Evolutionary conservation across 2,797 vertebrate species (phyloP), one percentile per base, ranked within the genome.

Genomic region (Gallinago solitaria): DNA sequence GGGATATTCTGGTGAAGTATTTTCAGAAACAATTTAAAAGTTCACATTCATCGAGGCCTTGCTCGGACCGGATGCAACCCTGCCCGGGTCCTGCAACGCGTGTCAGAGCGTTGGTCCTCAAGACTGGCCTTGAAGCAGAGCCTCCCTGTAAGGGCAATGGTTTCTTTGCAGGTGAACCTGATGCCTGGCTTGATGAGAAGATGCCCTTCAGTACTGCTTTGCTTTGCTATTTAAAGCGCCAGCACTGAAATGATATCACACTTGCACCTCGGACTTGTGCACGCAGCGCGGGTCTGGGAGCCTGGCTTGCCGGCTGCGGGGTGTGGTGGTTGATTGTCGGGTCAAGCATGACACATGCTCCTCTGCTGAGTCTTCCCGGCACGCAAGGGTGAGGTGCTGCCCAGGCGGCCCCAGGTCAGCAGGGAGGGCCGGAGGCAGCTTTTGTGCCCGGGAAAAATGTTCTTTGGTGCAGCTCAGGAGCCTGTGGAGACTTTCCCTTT

Each of bases 51-150:
- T 9, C 25, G n/a, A 37, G 24, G 73, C 23, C 65, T 83, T 43
- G 5, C 24, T 68, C 32, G n/a, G 43, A 47, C 39, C 27, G 59
- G 47, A 39, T 5, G 16, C 28, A 63, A 39, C 21, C 60, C 83
- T 0, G 0, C 24, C 17, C 0, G 0, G 17, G 25, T n/a, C 21
- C 64, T 48, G 60, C 51, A n/a, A 35, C 0, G 0, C 8, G 9
- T 51, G 15, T 64, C 50, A 14, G 50, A 19, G 19, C 13, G 10
- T 18, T 69, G 47, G 9, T 64, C 39, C 50, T 91, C 0, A 1
- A 56, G 23, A 60, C 0, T 0, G 17, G 37, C 50, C 4, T 12
- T 6, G 14, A 33, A 76, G 39, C 87, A 78, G 35, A 64, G 19
- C 50, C 17, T 5, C 48, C 51, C 16, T 19, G 19, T 25, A 21